phyloP scores from a whole-genome alignment of 2,797 vertebrate genomes.

The Ficedula albicollis region DNA sequence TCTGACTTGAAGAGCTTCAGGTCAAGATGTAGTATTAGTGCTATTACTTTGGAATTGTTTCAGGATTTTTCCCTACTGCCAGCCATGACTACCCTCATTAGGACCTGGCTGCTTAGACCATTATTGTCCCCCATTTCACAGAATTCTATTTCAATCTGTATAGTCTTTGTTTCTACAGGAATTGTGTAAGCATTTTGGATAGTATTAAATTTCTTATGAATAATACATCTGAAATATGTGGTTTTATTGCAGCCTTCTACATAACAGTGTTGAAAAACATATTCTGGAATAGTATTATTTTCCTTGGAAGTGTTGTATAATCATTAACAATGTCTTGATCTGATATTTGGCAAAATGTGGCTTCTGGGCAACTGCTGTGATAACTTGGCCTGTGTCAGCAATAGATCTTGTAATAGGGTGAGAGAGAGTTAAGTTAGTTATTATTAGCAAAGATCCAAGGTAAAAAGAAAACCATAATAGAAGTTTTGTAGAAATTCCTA shows the following conservation, averaged over 20 bases:
- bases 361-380: background rate
- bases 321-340: background rate
- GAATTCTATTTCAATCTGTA: background rate
- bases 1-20: background rate
- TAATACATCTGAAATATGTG: constrained; percentile 24
- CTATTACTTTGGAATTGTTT: background rate
- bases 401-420: background rate
- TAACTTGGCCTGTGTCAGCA: background rate
- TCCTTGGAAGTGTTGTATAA: background rate
- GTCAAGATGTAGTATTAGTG: background rate
- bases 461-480: background rate
- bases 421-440: background rate
- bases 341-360: background rate
- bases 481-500: background rate
- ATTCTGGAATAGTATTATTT: background rate
- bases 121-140: background rate
- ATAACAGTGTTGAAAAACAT: background rate
- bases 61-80: background rate
- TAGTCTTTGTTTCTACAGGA: background rate
- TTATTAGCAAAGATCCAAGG: background rate
- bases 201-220: background rate
- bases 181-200: constrained; percentile 4
- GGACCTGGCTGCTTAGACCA: background rate
- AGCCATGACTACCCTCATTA: background rate
- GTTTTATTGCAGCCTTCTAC: background rate